Percentiles rank a stretch among this genome's conserved stretches.
phyloP scores from a whole-genome alignment of 2,797 vertebrate genomes.

The Phataginus tetradactyla region DNA sequence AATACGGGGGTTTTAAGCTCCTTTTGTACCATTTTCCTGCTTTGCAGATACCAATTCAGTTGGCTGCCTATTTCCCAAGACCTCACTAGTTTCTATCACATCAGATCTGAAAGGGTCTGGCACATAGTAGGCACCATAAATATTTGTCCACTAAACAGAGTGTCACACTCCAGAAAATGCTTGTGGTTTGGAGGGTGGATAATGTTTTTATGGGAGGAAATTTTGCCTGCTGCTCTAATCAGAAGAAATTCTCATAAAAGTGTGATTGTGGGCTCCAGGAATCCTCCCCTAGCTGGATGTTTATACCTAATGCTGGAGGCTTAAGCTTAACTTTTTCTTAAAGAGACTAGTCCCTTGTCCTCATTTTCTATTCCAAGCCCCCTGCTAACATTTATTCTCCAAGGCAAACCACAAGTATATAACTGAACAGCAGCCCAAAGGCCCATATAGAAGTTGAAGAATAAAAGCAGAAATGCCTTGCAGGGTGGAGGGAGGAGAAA shows the following conservation, averaged over 20 bases:
- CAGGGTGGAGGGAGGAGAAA: background rate
- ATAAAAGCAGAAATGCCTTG: background rate
- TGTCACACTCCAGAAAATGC: background rate
- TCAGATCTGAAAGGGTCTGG: background rate
- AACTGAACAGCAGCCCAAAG: background rate
- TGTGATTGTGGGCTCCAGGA: background rate
- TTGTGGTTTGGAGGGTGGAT: background rate
- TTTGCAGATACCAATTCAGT: background rate
- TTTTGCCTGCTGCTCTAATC: background rate
- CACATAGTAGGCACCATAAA: background rate
- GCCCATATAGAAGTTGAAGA: background rate
- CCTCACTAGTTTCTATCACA: background rate
- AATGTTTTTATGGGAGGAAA: background rate
- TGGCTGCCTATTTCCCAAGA: background rate
- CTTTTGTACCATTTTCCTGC: background rate
- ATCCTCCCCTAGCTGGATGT: background rate
- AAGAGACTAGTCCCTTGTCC: conserved; percentile 2
- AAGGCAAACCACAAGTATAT: background rate
- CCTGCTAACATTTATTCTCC: background rate
- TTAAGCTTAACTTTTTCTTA: background rate
- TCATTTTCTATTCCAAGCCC: background rate
- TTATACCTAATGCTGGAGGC: background rate
- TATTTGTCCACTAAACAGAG: background rate
- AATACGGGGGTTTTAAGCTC: background rate
- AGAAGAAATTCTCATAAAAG: background rate